Percentiles rank a stretch among this genome's conserved stretches.
phyloP scores from a whole-genome alignment of 2,888 invertebrate genomes.

The Carterocephalus palaemon region DNA sequence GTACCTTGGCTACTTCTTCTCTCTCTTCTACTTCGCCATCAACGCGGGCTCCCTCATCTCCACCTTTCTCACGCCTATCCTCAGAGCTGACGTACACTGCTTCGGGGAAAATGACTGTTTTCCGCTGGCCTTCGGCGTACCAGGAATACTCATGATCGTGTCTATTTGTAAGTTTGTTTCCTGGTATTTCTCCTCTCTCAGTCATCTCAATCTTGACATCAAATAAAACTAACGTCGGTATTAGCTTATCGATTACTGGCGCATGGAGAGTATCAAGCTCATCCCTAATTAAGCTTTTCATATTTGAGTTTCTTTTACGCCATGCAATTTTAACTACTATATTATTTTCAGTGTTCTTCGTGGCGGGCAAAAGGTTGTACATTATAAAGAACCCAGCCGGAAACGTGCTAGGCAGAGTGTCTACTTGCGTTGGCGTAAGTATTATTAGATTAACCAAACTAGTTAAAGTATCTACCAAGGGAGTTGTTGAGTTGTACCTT shows the following conservation, averaged over 20 bases:
- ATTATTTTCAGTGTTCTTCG: constrained; percentile 86
- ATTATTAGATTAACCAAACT: constrained; percentile 1
- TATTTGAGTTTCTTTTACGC: no score
- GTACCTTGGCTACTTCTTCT: constrained; percentile 92
- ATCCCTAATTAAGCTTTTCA: no score
- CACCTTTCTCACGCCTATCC: constrained; percentile 91
- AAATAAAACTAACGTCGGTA: no score
- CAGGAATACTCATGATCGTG: constrained; percentile 90
- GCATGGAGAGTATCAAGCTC: no score
- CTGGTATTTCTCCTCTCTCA: no score
- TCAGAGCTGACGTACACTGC: constrained; percentile 88
- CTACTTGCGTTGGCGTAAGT: constrained; percentile 88
- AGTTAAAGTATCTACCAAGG: no score
- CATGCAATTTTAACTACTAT: neutral
- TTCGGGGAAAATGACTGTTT: constrained; percentile 88
- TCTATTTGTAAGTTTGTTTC: constrained; percentile 82
- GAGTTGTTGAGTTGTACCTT: no score
- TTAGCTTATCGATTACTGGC: no score
- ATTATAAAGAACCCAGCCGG: constrained; percentile 88
- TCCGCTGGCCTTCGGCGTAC: constrained; percentile 93
- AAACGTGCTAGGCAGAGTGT: constrained; percentile 88
- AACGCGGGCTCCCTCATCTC: constrained; percentile 94
- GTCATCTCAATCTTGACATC: no score
- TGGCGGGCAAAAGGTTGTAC: constrained; percentile 87
- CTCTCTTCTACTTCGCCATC: constrained; percentile 95